Conservation (phyloP, 2,113 vertebrate genomes). For the Cyanistes caeruleus region DNA sequence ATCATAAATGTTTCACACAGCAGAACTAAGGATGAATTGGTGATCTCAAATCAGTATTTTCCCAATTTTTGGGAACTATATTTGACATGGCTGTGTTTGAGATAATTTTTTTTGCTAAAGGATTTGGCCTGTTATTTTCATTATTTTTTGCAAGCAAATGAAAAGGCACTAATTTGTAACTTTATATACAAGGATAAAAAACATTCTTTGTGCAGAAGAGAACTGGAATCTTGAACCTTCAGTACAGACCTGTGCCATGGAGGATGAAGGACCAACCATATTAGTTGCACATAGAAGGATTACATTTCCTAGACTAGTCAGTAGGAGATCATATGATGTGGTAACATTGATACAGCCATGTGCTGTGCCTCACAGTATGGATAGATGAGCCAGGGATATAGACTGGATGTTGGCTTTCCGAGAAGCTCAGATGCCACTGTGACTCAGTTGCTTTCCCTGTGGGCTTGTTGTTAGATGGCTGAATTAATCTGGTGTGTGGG, state of each 20-base stretch:
- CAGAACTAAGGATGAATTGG: not conserved
- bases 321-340: not conserved
- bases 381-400: not conserved
- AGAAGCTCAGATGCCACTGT: not conserved
- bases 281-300: not conserved
- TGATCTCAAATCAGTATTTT: not conserved
- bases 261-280: not conserved
- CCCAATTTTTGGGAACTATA: not conserved
- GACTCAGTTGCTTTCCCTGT: slow-evolving; percentile 17
- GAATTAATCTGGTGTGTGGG: not conserved
- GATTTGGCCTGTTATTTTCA: not conserved
- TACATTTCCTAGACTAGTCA: not conserved
- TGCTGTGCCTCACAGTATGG: not conserved
- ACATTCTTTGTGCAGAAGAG: not conserved
- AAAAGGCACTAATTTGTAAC: not conserved
- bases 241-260: not conserved
- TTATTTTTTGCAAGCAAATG: not conserved
- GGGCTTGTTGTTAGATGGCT: not conserved
- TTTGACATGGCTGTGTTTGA: not conserved
- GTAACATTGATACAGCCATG: not conserved
- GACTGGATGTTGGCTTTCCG: not conserved
- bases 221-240: not conserved
- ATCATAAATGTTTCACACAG: not conserved
- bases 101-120: not conserved
- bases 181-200: not conserved